These are phyloP conservation scores for Trididemnum clinides DNA, from an alignment of 23 tunicate genomes.

Conservation along the genomic window DNA sequence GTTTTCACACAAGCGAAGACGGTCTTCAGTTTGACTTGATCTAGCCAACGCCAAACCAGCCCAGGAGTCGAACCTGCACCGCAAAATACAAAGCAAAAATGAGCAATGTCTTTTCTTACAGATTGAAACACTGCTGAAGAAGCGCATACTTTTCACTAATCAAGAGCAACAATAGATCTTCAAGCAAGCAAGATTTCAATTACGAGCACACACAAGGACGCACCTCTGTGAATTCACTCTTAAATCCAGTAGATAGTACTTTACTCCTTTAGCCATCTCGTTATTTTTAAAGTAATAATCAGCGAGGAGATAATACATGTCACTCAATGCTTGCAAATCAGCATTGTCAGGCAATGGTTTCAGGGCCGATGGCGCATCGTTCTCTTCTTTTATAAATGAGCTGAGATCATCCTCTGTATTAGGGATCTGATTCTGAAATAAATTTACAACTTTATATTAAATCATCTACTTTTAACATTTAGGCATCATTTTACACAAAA, in stretches of 20 bases:
- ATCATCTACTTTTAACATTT: too few species aligned
- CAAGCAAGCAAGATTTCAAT: too few species aligned
- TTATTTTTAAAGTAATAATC: conserved; percentile 94
- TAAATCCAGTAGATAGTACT: conserved; percentile 74
- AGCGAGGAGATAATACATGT: conserved; percentile 85
- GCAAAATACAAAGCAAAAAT: too few species aligned
- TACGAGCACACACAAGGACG: not conserved
- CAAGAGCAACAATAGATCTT: too few species aligned
- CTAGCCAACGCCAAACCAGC: conserved; percentile 93
- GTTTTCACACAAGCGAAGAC: conserved; percentile 68
- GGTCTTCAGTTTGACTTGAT: conserved; percentile 82
- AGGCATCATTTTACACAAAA: too few species aligned
- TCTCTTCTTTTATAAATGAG: conserved; percentile 24
- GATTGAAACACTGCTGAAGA: too few species aligned
- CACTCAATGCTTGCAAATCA: conserved; percentile 37
- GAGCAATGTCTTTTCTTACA: too few species aligned
- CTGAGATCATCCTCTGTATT: conserved; percentile 42
- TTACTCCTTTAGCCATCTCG: conserved; percentile 78
- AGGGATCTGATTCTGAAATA: conserved; percentile 36
- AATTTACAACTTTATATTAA: too few species aligned
- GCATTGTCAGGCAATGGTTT: not conserved
- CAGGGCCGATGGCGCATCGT: not conserved
- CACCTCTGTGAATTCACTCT: conserved; percentile 69
- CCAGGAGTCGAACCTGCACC: conserved; percentile 91
- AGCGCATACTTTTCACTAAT: too few species aligned